phyloP scores from a whole-genome alignment of 2,888 invertebrate genomes.

The Plagiodera versicolora region DNA sequence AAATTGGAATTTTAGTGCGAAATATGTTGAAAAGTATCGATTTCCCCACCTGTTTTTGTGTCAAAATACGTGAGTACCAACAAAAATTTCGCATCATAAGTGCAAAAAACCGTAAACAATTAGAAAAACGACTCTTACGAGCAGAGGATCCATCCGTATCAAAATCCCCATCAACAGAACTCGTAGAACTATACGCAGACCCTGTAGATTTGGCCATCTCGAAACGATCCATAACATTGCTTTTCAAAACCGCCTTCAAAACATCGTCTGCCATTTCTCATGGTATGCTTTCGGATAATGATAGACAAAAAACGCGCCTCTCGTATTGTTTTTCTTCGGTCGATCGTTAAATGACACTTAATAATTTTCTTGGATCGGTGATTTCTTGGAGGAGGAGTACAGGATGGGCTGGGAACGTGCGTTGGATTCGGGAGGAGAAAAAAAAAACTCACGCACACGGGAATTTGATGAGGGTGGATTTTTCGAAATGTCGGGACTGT shows the following conservation, averaged over 20 bases:
- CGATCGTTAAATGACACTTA: constrained; percentile 8
- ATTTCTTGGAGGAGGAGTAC: not conserved
- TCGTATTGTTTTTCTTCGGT: constrained; percentile 6
- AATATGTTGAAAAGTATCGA: not conserved
- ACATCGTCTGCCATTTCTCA: constrained; percentile 42
- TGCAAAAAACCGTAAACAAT: not conserved
- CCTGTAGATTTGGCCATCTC: constrained; percentile 24
- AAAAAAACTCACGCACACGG: constrained; percentile 24
- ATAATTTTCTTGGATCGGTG: not conserved
- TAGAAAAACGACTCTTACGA: constrained; percentile 11
- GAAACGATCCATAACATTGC: constrained; percentile 34
- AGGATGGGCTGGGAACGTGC: no score
- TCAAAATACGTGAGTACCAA: not conserved
- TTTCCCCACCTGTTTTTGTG: not conserved
- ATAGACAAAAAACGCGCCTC: not conserved
- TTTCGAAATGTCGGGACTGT: constrained; percentile 26
- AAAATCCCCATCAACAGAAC: constrained; percentile 34
- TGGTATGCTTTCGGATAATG: not conserved
- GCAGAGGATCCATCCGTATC: constrained; percentile 28
- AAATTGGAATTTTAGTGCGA: not conserved
- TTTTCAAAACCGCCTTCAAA: constrained; percentile 47
- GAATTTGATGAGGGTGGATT: constrained; percentile 24
- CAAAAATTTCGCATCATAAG: not conserved
- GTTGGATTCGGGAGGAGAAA: not conserved
- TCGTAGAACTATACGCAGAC: constrained; percentile 31